These are phyloP conservation scores for Linepithema humile DNA, from an alignment of 1,140 invertebrate species.

Conservation along the genomic window DNA sequence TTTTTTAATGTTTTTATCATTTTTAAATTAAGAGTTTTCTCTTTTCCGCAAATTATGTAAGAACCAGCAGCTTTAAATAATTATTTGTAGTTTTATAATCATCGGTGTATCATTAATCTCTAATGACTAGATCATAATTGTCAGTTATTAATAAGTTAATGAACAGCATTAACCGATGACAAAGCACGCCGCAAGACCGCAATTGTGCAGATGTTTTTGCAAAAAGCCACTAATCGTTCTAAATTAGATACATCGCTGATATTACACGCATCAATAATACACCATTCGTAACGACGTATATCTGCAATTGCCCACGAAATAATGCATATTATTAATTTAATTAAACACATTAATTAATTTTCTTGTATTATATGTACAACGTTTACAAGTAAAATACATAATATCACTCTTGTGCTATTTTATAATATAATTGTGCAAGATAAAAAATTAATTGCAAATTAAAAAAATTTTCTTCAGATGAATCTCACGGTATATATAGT, in stretches of 20 bases:
- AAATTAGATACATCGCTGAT: background rate
- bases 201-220: background rate
- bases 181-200: background rate
- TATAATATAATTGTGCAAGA: background rate
- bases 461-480: background rate
- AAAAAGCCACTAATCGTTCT: background rate
- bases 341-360: constrained; percentile 21
- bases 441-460: background rate
- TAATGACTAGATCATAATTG: constrained; percentile 35
- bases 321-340: background rate
- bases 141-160: constrained; percentile 57
- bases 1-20: background rate
- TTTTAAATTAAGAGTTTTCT: background rate
- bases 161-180: constrained; percentile 10
- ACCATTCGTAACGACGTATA: background rate
- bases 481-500: background rate
- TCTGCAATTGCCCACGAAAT: constrained; percentile 6
- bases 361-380: background rate
- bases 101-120: constrained; percentile 21
- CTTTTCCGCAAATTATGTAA: background rate
- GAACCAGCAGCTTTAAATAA: background rate
- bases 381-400: background rate
- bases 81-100: constrained; percentile 38
- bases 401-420: background rate
- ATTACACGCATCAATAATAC: constrained; percentile 10